A percentile compares a stretch with the other conserved stretches of the same genome.
phyloP scores from a whole-genome alignment of 1,140 invertebrate species.

The Thalassaphorura encarpata region DNA sequence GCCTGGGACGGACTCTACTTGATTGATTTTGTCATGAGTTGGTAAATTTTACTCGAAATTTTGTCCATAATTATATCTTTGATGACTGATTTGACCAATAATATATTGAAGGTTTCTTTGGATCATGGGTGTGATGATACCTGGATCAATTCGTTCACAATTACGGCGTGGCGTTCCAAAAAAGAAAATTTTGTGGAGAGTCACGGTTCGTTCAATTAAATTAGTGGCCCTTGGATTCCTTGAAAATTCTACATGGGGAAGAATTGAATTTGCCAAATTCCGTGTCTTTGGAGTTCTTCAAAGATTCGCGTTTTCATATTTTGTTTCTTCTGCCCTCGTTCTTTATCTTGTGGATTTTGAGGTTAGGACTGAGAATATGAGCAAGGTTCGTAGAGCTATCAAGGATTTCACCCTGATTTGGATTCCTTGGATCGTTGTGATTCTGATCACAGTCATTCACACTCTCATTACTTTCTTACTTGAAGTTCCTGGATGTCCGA shows the following conservation, averaged over 20 bases:
- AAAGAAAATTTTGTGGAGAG: constrained; percentile 41
- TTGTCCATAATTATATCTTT: background rate
- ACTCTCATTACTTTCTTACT: constrained; percentile 58
- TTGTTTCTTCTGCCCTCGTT: constrained; percentile 57
- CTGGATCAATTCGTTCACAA: constrained; percentile 65
- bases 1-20: constrained; percentile 87
- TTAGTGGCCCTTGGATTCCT: constrained; percentile 54
- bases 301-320: constrained; percentile 67
- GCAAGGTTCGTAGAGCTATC: too few relatives aligned
- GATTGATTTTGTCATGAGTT: constrained; percentile 89
- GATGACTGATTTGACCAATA: too few relatives aligned
- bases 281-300: constrained; percentile 73
- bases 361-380: too few relatives aligned
- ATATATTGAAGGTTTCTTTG: constrained; percentile 65
- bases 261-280: constrained; percentile 40
- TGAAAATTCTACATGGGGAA: constrained; percentile 45
- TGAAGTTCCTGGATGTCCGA: constrained; percentile 61
- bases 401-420: too few relatives aligned
- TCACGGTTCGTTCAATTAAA: constrained; percentile 44
- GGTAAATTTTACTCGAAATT: constrained; percentile 43
- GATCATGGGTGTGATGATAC: constrained; percentile 85
- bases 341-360: constrained; percentile 17
- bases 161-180: constrained; percentile 54
- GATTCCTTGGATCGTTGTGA: constrained; percentile 52
- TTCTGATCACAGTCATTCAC: constrained; percentile 52